A percentile compares a stretch with the other conserved stretches of the same genome.
Evolutionary conservation across 1,140 invertebrate species (phyloP).

Genomic region (Drosophila orosa): DNA sequence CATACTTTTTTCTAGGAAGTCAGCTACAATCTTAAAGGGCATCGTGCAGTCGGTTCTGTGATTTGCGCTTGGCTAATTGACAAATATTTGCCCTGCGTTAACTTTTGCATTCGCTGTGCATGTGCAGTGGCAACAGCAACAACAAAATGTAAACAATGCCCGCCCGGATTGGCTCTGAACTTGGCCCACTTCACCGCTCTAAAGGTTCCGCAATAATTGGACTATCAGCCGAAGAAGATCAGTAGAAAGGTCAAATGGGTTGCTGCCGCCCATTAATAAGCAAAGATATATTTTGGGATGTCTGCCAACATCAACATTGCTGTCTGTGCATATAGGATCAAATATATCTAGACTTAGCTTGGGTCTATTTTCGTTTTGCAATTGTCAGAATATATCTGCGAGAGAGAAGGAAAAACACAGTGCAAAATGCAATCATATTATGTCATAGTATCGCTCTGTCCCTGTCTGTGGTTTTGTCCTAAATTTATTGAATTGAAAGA

Average conservation of each 20-base stretch:
- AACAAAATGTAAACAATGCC: slow-evolving; percentile 38
- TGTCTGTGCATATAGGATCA: slow-evolving; percentile 9
- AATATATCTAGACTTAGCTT: slow-evolving; percentile 35
- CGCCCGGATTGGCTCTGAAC: slow-evolving; percentile 52
- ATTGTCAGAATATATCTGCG: slow-evolving; percentile 12
- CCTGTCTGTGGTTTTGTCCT: slow-evolving; percentile 14
- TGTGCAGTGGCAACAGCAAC: slow-evolving; percentile 22
- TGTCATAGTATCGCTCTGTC: slow-evolving; percentile 20
- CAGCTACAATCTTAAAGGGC: not conserved
- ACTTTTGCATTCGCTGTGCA: slow-evolving; percentile 55
- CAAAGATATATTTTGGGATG: slow-evolving; percentile 60
- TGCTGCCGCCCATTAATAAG: slow-evolving; percentile 30
- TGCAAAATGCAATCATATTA: slow-evolving; percentile 51
- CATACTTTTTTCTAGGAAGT: not conserved
- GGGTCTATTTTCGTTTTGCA: slow-evolving; percentile 53
- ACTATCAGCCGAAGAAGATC: slow-evolving; percentile 3
- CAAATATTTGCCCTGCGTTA: slow-evolving; percentile 76
- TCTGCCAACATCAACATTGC: slow-evolving; percentile 48
- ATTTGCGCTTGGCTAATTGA: slow-evolving; percentile 62
- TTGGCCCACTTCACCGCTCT: slow-evolving; percentile 41
- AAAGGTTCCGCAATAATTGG: slow-evolving; percentile 18
- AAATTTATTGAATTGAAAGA: slow-evolving; percentile 14
- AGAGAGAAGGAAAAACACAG: slow-evolving; percentile 18
- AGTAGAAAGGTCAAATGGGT: slow-evolving; percentile 41
- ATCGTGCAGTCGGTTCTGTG: slow-evolving; percentile 7